Base-by-base conservation (phyloP, 2,797 vertebrate species). In the Rhyacichthys aspro region DNA sequence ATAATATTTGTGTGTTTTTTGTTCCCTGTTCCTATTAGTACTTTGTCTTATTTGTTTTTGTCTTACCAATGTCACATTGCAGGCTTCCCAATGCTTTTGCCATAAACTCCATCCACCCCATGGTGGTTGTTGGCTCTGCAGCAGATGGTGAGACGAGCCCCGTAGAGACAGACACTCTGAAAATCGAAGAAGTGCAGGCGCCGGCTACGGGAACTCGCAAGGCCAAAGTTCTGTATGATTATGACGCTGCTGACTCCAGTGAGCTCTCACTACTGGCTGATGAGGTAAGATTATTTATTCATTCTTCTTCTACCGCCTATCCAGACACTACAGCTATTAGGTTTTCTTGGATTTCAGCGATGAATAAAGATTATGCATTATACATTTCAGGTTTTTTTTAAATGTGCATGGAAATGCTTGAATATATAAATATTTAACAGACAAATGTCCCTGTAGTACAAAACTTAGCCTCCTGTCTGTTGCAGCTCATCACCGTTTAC, bases 401-500 rank as follows among this genome's bases (percentile, higher is more conserved):
- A n/a, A n/a, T n/a, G n/a, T n/a, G n/a, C n/a, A n/a, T n/a, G n/a
- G n/a, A n/a, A n/a, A n/a, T n/a, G n/a, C n/a, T n/a, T n/a, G n/a
- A n/a, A n/a, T n/a, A n/a, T n/a, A n/a, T n/a, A n/a, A n/a, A n/a
- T n/a, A n/a, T n/a, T n/a, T n/a, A n/a, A n/a, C n/a, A n/a, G n/a
- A n/a, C n/a, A n/a, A n/a, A n/a, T n/a, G 4, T 28, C 23, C 4
- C 23, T 5, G 4, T 28, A 28, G 2, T 28, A 28, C 23, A 28
- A 28, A 28, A 28, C 23, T 6, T 2, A 28, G 4, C 23, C 23
- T 28, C 0, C n/a, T 72, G 11, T 84, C 42, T 67, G 5, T 86
- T 81, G 1, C 87, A 98, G 96, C 92, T 98, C 65, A 97, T 98
- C 81, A 98, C 95, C 0, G 95, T 98, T 82, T 96, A 96, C 91